Percentiles rank a stretch among this genome's conserved stretches.
These are phyloP conservation scores for Sycophila texana DNA, from an alignment of 2,888 invertebrate species.

Conservation along the genomic window DNA sequence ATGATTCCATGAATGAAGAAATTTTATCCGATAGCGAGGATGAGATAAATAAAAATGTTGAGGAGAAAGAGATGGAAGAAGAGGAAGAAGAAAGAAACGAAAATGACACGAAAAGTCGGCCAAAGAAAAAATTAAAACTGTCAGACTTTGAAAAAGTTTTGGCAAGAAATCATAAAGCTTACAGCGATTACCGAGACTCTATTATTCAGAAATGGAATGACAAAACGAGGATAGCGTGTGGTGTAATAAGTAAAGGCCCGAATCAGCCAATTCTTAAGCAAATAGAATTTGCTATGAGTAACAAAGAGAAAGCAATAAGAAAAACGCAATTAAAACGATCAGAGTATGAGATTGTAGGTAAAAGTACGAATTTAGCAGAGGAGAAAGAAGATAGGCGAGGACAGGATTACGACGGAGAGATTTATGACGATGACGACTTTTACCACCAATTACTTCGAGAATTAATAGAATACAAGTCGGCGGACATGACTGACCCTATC, in stretches of 20 bases:
- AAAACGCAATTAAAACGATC: conserved; percentile 89
- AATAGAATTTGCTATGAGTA: conserved; percentile 89
- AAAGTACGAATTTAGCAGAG: conserved; percentile 68
- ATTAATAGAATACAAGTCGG: conserved; percentile 93
- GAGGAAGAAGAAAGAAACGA: conserved; percentile 53
- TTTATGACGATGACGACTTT: conserved; percentile 98
- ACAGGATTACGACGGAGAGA: conserved; percentile 85
- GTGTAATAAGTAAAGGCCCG: conserved; percentile 80
- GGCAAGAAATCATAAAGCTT: conserved; percentile 79
- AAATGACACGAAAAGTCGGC: conserved; percentile 59
- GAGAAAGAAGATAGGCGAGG: conserved; percentile 70
- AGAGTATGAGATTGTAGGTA: conserved; percentile 83
- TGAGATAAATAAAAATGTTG: conserved; percentile 78
- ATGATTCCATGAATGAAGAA: conserved; percentile 77
- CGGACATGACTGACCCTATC: conserved; percentile 88
- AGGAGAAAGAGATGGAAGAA: conserved; percentile 64
- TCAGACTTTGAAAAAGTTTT: conserved; percentile 80
- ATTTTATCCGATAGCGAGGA: conserved; percentile 82
- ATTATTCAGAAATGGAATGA: conserved; percentile 97
- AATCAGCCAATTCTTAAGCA: conserved; percentile 84
- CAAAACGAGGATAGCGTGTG: conserved; percentile 86
- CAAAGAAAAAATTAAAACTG: conserved; percentile 78
- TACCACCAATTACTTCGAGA: conserved; percentile 95
- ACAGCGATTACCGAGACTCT: conserved; percentile 84
- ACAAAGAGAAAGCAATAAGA: conserved; percentile 85